A percentile compares a stretch with the other conserved stretches of the same genome.
phyloP scores from a whole-genome alignment of 2,888 invertebrate species.

The Hypomecis atomaria region DNA sequence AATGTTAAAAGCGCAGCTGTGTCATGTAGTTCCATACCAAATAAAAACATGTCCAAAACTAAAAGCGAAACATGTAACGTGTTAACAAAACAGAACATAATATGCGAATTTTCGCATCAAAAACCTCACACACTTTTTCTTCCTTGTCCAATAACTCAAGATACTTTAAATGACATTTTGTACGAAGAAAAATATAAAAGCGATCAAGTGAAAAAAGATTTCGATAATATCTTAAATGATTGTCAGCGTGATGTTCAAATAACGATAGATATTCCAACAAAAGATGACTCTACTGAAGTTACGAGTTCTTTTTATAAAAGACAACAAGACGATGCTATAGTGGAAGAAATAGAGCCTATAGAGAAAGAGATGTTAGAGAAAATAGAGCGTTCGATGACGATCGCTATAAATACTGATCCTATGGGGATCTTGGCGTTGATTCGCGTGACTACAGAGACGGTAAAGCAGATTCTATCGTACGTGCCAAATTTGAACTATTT shows the following conservation, averaged over 20 bases:
- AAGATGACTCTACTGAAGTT: slow-evolving; percentile 64
- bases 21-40: background rate
- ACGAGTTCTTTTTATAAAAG: slow-evolving; percentile 55
- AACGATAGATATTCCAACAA: slow-evolving; percentile 62
- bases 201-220: slow-evolving; percentile 55
- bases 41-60: slow-evolving; percentile 1
- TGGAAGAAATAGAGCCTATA: slow-evolving; percentile 41
- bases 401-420: slow-evolving; percentile 76
- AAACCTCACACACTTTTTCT: slow-evolving; percentile 38
- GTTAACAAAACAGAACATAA: background rate
- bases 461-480: slow-evolving; percentile 63
- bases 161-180: slow-evolving; percentile 49
- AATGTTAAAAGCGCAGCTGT: slow-evolving; percentile 7
- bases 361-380: slow-evolving; percentile 1
- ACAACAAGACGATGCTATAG: slow-evolving; percentile 28
- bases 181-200: slow-evolving; percentile 59
- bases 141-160: slow-evolving; percentile 19
- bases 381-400: slow-evolving; percentile 45
- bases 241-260: slow-evolving; percentile 53
- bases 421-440: slow-evolving; percentile 63
- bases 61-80: slow-evolving; percentile 26
- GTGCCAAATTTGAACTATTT: slow-evolving; percentile 61
- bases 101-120: slow-evolving; percentile 41
- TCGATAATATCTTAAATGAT: slow-evolving; percentile 54
- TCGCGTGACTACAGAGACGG: slow-evolving; percentile 62